Evolutionary conservation across 2,888 invertebrate genomes (phyloP).

Genomic region (Seira musarum): DNA sequence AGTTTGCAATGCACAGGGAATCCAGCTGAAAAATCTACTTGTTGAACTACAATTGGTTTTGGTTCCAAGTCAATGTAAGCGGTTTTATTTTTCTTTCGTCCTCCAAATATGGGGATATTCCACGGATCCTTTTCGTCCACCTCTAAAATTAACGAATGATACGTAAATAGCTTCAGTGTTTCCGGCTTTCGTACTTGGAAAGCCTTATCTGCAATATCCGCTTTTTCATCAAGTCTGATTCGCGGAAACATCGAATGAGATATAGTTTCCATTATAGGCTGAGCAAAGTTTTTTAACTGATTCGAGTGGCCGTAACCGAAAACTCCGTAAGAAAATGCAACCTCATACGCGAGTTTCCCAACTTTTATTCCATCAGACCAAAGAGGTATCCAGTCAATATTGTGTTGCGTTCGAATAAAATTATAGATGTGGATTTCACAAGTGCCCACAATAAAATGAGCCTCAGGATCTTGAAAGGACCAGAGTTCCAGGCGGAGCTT

Average conservation of each 20-base stretch:
- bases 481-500: constrained; percentile 62
- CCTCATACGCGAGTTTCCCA: constrained; percentile 60
- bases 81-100: not conserved
- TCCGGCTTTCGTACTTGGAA: constrained; percentile 58
- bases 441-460: constrained; percentile 62
- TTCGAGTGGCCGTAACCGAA: constrained; percentile 66
- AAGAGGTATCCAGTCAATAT: constrained; percentile 47
- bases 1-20: constrained; percentile 62
- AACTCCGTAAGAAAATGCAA: constrained; percentile 64
- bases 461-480: constrained; percentile 67
- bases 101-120: constrained; percentile 14
- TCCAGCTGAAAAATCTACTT: constrained; percentile 63
- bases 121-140: constrained; percentile 29
- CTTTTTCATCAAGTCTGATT: constrained; percentile 48
- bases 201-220: constrained; percentile 45
- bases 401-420: constrained; percentile 60
- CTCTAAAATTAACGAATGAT: constrained; percentile 61
- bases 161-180: constrained; percentile 58
- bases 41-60: constrained; percentile 51
- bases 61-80: constrained; percentile 46
- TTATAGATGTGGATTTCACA: constrained; percentile 58
- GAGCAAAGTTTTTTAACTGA: constrained; percentile 62
- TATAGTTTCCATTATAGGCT: constrained; percentile 61
- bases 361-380: constrained; percentile 59
- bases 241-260: constrained; percentile 66